Evolutionary conservation across 2,888 invertebrate species (phyloP).

Genomic region (Meganola albula): DNA sequence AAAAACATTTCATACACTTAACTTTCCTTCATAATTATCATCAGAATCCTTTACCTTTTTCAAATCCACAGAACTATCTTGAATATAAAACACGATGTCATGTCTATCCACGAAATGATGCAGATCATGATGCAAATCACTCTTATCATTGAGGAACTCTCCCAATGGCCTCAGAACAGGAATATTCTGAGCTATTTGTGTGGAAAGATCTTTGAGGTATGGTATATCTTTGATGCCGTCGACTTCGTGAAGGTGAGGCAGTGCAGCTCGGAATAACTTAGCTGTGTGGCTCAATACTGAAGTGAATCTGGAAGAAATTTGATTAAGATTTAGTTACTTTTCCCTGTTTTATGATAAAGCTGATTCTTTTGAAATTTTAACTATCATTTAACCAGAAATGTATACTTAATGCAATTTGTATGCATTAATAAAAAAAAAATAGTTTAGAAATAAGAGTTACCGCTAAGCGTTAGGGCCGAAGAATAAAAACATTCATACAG

Average conservation of each 20-base stretch:
- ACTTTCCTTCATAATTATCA: too few species aligned
- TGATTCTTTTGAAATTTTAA: too few species aligned
- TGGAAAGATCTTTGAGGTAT: slow-evolving; percentile 40
- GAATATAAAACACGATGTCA: slow-evolving; percentile 33
- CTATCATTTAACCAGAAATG: too few species aligned
- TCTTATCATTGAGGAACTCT: slow-evolving; percentile 31
- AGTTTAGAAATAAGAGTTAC: too few species aligned
- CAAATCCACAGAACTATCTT: slow-evolving; percentile 44
- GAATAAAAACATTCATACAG: too few species aligned
- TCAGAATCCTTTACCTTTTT: slow-evolving; percentile 50
- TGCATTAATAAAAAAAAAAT: too few species aligned
- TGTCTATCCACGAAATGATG: slow-evolving; percentile 23
- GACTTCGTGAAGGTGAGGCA: slow-evolving; percentile 56
- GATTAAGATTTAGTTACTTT: too few species aligned
- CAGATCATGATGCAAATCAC: slow-evolving; percentile 26
- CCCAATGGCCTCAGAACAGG: slow-evolving; percentile 38
- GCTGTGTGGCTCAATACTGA: slow-evolving; percentile 46
- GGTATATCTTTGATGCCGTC: slow-evolving; percentile 44
- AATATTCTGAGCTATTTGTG: slow-evolving; percentile 46
- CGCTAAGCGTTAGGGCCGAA: too few species aligned
- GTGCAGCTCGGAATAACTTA: slow-evolving; percentile 45
- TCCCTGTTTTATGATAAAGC: too few species aligned
- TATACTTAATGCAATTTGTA: too few species aligned
- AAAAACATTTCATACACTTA: too few species aligned
- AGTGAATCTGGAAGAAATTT: slow-evolving; percentile 41